Percentiles rank a stretch among this genome's conserved stretches.
Evolutionary conservation across 2,113 vertebrate species (phyloP).

Genomic region (Lophotis ruficrista): DNA sequence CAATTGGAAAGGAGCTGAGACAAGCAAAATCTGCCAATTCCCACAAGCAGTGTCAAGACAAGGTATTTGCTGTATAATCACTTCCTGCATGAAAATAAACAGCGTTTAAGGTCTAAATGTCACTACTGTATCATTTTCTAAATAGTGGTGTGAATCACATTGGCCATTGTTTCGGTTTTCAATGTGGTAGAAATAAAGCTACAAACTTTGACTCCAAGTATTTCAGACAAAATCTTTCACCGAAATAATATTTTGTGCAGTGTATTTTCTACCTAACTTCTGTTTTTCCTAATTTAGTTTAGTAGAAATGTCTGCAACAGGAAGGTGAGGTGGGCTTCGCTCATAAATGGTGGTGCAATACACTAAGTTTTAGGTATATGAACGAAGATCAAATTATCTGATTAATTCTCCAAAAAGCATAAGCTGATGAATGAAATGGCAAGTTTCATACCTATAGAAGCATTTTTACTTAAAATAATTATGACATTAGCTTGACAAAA

Average conservation of each 20-base stretch:
- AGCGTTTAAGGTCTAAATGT: neutral
- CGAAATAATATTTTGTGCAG: neutral
- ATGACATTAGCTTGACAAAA: neutral
- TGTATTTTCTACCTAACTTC: neutral
- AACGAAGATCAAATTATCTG: neutral
- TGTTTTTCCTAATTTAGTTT: neutral
- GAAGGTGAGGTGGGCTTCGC: neutral
- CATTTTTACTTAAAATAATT: neutral
- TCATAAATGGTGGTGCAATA: neutral
- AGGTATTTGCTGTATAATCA: neutral
- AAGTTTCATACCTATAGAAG: neutral
- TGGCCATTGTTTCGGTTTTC: neutral
- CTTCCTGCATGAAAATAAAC: neutral
- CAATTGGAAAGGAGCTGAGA: neutral
- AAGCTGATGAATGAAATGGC: neutral
- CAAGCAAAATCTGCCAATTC: slow-evolving; percentile 1
- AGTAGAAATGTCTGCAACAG: neutral
- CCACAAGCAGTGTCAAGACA: neutral
- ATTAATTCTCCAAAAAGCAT: neutral
- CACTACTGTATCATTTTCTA: neutral
- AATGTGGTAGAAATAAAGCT: neutral
- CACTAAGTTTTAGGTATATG: neutral
- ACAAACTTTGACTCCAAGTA: neutral
- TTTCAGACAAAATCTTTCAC: neutral
- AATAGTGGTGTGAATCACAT: neutral